phyloP scores from a whole-genome alignment of 2,113 vertebrate species.

The Alethe diademata region DNA sequence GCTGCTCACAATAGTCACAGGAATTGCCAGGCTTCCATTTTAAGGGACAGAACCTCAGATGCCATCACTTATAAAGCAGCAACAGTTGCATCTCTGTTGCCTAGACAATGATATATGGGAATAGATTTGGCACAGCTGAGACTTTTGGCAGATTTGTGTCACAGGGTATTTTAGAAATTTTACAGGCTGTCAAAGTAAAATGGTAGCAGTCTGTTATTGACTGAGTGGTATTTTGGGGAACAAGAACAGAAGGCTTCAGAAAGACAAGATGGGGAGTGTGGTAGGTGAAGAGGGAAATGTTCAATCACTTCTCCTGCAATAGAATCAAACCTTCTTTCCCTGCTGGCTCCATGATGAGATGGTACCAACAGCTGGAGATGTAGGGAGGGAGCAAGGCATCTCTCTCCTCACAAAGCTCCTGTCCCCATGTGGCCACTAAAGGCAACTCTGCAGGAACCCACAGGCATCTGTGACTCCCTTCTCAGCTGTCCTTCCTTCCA shows the following conservation, averaged over 20 bases:
- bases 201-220: neutral
- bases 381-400: neutral
- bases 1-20: neutral
- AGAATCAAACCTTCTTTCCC: neutral
- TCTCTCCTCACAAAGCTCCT: neutral
- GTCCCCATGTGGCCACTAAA: neutral
- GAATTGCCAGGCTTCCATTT: neutral
- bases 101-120: neutral
- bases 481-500: neutral
- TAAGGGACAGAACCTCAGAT: neutral
- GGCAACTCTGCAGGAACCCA: neutral
- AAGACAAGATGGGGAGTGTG: neutral
- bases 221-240: neutral
- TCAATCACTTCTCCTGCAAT: neutral
- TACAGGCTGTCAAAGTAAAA: constrained; percentile 22
- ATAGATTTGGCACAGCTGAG: neutral
- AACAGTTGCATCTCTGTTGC: neutral
- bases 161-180: neutral
- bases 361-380: neutral
- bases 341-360: neutral
- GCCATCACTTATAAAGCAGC: neutral
- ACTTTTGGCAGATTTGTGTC: neutral
- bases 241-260: neutral
- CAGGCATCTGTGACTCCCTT: neutral
- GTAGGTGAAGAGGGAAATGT: neutral